A percentile compares a stretch with the other conserved stretches of the same genome.
Evolutionary conservation across 2,888 invertebrate genomes (phyloP).

Genomic region (Melinopterus prodromus): DNA sequence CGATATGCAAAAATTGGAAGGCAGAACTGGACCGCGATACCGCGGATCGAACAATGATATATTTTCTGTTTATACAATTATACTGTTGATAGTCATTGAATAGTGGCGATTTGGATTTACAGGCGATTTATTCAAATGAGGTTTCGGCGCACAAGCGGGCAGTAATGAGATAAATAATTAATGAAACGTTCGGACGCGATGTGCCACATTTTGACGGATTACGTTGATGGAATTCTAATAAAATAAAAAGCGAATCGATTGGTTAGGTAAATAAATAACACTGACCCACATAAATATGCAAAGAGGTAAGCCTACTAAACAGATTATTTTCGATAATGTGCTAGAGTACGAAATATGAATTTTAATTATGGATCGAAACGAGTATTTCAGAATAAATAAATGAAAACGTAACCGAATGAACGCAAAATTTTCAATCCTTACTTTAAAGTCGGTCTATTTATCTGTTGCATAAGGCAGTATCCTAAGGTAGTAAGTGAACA

Average conservation of each 20-base stretch:
- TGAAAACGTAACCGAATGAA: too few relatives aligned
- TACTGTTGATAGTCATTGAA: conserved; percentile 46
- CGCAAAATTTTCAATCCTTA: too few relatives aligned
- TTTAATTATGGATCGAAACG: too few relatives aligned
- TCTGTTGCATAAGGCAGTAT: too few relatives aligned
- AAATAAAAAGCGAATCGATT: not conserved
- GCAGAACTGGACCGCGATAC: not conserved
- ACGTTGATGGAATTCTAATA: not conserved
- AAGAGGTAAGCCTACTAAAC: too few relatives aligned
- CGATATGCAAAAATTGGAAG: conserved; percentile 36
- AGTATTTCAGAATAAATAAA: too few relatives aligned
- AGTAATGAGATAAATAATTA: conserved; percentile 29
- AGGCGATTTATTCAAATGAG: conserved; percentile 31
- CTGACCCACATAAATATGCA: not conserved
- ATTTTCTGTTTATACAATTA: conserved; percentile 46
- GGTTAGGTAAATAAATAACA: not conserved
- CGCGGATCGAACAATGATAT: conserved; percentile 46
- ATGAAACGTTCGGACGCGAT: conserved; percentile 12
- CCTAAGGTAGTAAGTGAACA: too few relatives aligned
- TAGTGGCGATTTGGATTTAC: conserved; percentile 37
- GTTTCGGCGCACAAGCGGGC: conserved; percentile 22
- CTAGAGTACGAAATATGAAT: too few relatives aligned
- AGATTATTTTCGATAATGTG: too few relatives aligned
- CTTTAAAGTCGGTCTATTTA: too few relatives aligned
- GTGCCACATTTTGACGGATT: conserved; percentile 13